phyloP scores from a whole-genome alignment of 2,113 vertebrate genomes.

The Neolamprologus kungweensis region DNA sequence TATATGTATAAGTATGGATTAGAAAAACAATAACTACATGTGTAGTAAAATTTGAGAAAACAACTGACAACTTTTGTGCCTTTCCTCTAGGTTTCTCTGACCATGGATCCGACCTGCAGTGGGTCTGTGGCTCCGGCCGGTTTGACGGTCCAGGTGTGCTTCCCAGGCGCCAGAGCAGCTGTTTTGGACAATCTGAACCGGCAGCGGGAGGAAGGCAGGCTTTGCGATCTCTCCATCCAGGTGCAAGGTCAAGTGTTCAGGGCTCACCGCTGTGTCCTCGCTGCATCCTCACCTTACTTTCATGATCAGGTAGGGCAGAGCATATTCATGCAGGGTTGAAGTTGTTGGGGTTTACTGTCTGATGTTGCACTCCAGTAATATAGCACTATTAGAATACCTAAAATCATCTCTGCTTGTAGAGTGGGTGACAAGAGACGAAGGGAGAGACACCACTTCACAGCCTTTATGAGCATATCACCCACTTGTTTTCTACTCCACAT shows the following conservation, averaged over 20 bases:
- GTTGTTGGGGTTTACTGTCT: background rate
- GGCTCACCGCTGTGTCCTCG: constrained; percentile 78
- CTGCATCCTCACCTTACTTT: constrained; percentile 79
- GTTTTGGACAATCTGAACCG: constrained; percentile 85
- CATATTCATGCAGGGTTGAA: background rate
- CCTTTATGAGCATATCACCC: background rate
- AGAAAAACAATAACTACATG: background rate
- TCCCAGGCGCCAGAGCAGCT: constrained; percentile 77
- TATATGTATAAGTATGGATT: background rate
- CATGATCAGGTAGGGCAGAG: constrained; percentile 75
- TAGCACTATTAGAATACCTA: background rate
- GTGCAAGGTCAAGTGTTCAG: constrained; percentile 77
- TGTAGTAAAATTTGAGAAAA: background rate
- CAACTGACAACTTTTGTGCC: background rate
- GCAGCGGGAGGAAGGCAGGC: constrained; percentile 81
- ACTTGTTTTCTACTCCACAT: background rate
- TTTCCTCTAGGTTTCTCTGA: background rate
- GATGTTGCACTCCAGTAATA: background rate
- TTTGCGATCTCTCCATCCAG: constrained; percentile 78
- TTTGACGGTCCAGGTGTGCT: constrained; percentile 78
- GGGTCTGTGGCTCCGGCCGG: constrained; percentile 5
- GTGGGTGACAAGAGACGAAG: background rate
- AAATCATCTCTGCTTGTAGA: background rate
- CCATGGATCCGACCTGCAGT: constrained; percentile 52
- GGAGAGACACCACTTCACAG: background rate